Conservation (phyloP, 2,113 vertebrate species). For the Vidua chalybeata region DNA sequence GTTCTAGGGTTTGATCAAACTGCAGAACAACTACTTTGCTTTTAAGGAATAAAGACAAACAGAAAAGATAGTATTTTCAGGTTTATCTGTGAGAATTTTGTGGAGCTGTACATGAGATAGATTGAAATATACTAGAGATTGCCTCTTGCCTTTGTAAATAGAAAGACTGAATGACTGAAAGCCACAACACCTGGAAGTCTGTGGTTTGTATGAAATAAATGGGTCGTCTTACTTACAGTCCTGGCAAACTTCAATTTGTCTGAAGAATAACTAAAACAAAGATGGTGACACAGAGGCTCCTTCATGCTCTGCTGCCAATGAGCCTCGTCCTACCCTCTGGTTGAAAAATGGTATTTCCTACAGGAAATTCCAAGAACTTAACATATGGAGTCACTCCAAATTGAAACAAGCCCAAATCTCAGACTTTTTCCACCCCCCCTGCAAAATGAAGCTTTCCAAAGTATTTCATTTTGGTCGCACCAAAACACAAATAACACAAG, state of each 20-base stretch:
- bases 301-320: conserved; percentile 23
- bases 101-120: background rate
- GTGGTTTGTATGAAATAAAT: background rate
- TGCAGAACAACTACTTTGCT: background rate
- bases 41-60: background rate
- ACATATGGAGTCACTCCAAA: conserved; percentile 11
- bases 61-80: background rate
- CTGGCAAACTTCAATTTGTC: conserved; percentile 29
- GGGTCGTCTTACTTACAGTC: background rate
- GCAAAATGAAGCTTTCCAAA: background rate
- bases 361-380: conserved; percentile 55
- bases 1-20: background rate
- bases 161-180: background rate
- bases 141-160: background rate
- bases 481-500: background rate
- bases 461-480: background rate
- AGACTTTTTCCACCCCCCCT: background rate
- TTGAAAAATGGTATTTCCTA: conserved; percentile 57
- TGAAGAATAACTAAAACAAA: conserved; percentile 41
- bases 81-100: background rate
- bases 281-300: conserved; percentile 40
- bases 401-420: conserved; percentile 32
- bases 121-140: background rate
- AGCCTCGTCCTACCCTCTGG: background rate
- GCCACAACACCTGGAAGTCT: background rate